These are phyloP conservation scores for Melanotaenia parkinsoni DNA, from an alignment of 2,797 vertebrate species.

Conservation along the genomic window DNA sequence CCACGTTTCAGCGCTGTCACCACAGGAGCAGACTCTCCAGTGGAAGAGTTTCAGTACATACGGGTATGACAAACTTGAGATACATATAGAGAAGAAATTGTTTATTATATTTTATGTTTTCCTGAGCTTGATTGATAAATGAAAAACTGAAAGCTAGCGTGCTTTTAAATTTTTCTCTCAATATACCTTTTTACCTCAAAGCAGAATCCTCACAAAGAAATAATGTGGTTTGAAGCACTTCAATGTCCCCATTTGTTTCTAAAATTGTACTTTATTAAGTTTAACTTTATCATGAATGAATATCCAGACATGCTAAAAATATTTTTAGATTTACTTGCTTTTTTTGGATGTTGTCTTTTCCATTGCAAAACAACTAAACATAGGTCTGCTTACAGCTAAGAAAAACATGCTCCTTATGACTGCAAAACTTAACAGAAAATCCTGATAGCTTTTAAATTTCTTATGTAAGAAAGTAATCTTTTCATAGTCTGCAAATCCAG, in stretches of 20 bases:
- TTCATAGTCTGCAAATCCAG: neutral
- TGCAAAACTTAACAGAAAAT: neutral
- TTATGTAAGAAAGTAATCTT: neutral
- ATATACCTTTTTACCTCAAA: neutral
- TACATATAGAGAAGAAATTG: neutral
- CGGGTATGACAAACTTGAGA: constrained; percentile 74
- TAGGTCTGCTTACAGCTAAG: neutral
- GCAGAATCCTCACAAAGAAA: neutral
- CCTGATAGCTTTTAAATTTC: neutral
- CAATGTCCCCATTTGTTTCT: neutral
- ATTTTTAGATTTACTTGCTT: neutral
- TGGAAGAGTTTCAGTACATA: constrained; percentile 99
- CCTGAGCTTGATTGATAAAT: neutral
- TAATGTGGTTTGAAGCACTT: neutral
- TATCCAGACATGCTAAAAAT: neutral
- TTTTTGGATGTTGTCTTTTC: neutral
- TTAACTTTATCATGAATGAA: neutral
- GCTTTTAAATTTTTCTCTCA: neutral
- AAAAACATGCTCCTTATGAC: neutral
- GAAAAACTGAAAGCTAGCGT: too few relatives aligned
- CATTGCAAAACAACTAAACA: neutral
- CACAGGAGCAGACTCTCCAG: constrained; percentile 85
- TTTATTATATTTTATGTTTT: neutral
- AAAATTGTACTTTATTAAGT: neutral
- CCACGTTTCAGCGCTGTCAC: constrained; percentile 75